Conservation (phyloP, 2,797 vertebrate genomes). For the Anabacerthia variegaticeps region DNA sequence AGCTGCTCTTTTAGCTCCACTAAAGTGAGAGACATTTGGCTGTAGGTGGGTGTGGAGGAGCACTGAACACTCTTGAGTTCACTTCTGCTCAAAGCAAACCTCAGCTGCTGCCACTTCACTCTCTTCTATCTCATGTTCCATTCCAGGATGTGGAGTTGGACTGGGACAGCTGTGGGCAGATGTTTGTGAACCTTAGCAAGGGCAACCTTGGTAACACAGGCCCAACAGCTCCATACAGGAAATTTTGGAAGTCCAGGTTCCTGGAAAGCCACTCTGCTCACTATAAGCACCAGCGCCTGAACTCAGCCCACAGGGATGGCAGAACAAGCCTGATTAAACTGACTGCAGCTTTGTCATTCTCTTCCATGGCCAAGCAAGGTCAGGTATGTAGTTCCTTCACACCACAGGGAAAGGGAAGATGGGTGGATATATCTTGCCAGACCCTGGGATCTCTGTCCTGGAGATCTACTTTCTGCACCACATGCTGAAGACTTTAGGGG, state of each 20-base stretch:
- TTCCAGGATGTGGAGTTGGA: background rate
- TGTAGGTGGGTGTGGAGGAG: background rate
- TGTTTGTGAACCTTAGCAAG: background rate
- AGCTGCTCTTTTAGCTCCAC: background rate
- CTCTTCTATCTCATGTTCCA: accelerated
- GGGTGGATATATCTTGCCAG: background rate
- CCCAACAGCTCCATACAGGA: background rate
- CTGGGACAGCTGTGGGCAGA: background rate
- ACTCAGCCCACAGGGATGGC: background rate
- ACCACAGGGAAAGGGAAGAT: background rate
- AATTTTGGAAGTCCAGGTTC: background rate
- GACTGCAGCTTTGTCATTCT: background rate
- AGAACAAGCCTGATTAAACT: background rate
- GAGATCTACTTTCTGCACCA: background rate
- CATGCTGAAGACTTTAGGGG: background rate
- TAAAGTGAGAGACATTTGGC: background rate
- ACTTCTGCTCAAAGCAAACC: background rate
- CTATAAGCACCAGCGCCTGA: background rate
- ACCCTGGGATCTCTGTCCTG: accelerated
- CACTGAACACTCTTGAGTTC: background rate
- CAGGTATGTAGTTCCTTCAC: background rate
- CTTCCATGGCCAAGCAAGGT: background rate
- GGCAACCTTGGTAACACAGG: background rate
- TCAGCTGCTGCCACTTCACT: background rate
- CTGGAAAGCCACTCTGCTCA: background rate